Base-by-base conservation (phyloP, 1,140 invertebrate species). In the Zaprionus capensis region DNA sequence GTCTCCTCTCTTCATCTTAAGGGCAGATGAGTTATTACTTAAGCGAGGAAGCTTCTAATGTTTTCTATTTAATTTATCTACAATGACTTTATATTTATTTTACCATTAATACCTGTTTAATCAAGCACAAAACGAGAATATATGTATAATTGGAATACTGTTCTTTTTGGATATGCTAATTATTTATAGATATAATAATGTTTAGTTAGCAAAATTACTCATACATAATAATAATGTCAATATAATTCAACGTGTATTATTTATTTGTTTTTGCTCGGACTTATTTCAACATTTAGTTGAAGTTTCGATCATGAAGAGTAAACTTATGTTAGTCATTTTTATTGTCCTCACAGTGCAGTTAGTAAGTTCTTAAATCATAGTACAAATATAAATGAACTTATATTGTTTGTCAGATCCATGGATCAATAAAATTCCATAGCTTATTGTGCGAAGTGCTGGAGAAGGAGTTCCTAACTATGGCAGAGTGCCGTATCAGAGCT, bases 401-500 rank as follows among this genome's bases (percentile, higher is more conserved):
- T 20, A 49, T 20, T 20, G 2, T 20, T 49, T 49, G 0, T 9
- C 7, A 49, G 44, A 49, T 49, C 6, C 44, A 49, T 49, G 44
- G 44, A 3, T 20, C 17, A 49, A 4, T 49, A 20, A 49, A 49
- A 49, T 17, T 49, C 2, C 44, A 20, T 49, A 11, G n/a, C 11
- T 12, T 49, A 17, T 2, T 12, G 20, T 49, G 46, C 17, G 9
- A 17, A 20, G 46, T 20, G 7, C 20, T 49, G 4, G 20, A 49
- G 3, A 22, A 12, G 17, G 46, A 49, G 9, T 49, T 9, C 9
- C 2, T 49, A 12, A 22, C 2, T 11, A 12, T 49, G 2, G 17
- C 6, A 49, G 38, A 61, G 24, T 81, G 79, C 15, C 22, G 51
- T 4, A 81, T 81, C 14, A 70, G 41, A 22, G 75, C 80, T 0